Evolutionary conservation across 2,797 vertebrate species (phyloP).

Genomic region (Urophycis tenuis): DNA sequence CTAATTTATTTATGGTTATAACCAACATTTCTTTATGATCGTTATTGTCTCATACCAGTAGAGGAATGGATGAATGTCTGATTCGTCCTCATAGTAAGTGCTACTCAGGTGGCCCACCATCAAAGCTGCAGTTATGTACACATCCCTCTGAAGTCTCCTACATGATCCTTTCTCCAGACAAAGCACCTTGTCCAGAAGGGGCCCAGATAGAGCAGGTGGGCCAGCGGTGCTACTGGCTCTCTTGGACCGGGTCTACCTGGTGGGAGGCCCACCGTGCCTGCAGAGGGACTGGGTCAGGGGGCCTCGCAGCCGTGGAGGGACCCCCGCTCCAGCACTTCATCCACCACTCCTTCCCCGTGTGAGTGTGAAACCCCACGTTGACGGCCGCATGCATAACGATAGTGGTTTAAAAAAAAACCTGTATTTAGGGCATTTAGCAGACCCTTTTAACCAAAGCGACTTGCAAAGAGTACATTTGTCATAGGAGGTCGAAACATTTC

Average conservation of each 20-base stretch:
- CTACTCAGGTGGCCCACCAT: neutral
- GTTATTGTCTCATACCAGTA: too few relatives aligned
- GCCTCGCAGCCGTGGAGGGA: slow-evolving; percentile 55
- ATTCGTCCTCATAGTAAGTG: too few relatives aligned
- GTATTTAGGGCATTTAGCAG: too few relatives aligned
- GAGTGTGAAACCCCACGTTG: slow-evolving; percentile 21
- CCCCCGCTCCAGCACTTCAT: slow-evolving; percentile 59
- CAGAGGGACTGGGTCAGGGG: slow-evolving; percentile 43
- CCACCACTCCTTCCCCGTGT: slow-evolving; percentile 59
- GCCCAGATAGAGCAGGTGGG: slow-evolving; percentile 53
- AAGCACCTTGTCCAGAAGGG: slow-evolving; percentile 60
- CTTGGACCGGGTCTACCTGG: slow-evolving; percentile 50
- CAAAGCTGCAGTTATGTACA: too few relatives aligned
- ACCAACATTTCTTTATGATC: too few relatives aligned
- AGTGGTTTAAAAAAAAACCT: neutral
- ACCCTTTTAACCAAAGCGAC: too few relatives aligned
- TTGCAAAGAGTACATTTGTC: too few relatives aligned
- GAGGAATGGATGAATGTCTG: too few relatives aligned
- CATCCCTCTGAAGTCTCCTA: neutral
- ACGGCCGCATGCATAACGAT: neutral
- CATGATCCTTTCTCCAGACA: slow-evolving; percentile 41
- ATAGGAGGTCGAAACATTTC: too few relatives aligned
- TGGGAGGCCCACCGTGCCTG: slow-evolving; percentile 55
- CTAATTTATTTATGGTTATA: too few relatives aligned
- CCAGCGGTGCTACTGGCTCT: slow-evolving; percentile 70